Percentiles rank a stretch among this genome's conserved stretches.
These are phyloP conservation scores for Minunthozetes semirufus DNA, from an alignment of 2,888 invertebrate species.

Conservation along the genomic window DNA sequence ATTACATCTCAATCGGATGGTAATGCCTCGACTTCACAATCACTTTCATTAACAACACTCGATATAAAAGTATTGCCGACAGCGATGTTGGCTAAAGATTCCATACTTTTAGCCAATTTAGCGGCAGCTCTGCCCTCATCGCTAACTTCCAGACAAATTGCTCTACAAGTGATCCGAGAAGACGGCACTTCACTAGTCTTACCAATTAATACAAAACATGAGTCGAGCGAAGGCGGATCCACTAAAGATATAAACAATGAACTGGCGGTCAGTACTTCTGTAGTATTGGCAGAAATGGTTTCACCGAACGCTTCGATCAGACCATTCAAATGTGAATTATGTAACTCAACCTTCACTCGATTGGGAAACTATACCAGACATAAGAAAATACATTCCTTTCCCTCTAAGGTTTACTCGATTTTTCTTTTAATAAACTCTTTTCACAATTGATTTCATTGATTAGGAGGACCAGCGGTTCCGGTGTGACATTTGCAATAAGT, in stretches of 20 bases:
- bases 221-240: background rate
- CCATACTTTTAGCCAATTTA: slow-evolving; percentile 34
- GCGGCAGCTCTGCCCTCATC: slow-evolving; percentile 35
- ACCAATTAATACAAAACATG: slow-evolving; percentile 31
- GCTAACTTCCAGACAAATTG: slow-evolving; percentile 34
- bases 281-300: slow-evolving; percentile 9
- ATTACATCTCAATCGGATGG: background rate
- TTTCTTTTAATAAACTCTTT: background rate
- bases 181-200: slow-evolving; percentile 38
- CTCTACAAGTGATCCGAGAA: slow-evolving; percentile 37
- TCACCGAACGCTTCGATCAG: slow-evolving; percentile 19
- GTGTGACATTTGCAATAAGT: slow-evolving; percentile 45
- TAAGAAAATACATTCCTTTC: slow-evolving; percentile 45
- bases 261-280: slow-evolving; percentile 10
- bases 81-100: slow-evolving; percentile 31
- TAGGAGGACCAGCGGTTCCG: slow-evolving; percentile 44
- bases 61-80: slow-evolving; percentile 36
- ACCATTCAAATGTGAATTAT: slow-evolving; percentile 45
- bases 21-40: slow-evolving; percentile 14
- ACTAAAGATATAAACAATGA: background rate
- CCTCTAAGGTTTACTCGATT: slow-evolving; percentile 37
- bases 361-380: slow-evolving; percentile 46
- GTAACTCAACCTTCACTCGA: slow-evolving; percentile 45
- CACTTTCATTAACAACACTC: slow-evolving; percentile 2
- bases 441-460: background rate